phyloP scores from a whole-genome alignment of 2,113 vertebrate species.

The human region DNA sequence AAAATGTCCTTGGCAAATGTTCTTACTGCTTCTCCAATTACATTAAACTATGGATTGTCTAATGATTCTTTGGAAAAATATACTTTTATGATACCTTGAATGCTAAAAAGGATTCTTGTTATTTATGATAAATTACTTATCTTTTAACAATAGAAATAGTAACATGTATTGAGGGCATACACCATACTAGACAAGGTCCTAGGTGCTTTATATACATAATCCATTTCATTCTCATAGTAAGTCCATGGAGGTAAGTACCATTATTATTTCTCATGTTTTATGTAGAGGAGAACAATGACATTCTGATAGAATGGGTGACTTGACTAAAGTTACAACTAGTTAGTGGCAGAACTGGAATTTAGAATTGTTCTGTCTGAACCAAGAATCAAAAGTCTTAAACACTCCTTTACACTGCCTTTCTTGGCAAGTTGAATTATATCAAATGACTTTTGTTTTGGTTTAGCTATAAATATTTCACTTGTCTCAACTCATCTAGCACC shows the following conservation, averaged over 20 bases:
- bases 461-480: background rate
- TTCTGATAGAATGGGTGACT: background rate
- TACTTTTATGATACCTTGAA: constrained; percentile 4
- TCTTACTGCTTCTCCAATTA: background rate
- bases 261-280: constrained; percentile 29
- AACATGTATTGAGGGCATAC: background rate
- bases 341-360: constrained; percentile 1
- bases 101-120: background rate
- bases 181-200: background rate
- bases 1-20: constrained; percentile 22
- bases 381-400: background rate
- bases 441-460: background rate
- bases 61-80: constrained; percentile 29
- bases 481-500: background rate
- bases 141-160: constrained; percentile 30
- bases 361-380: background rate
- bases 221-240: background rate
- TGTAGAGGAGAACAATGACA: background rate
- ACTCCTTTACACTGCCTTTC: background rate
- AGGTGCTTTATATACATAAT: background rate
- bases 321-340: background rate
- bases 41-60: background rate
- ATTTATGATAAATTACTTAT: constrained; percentile 2
- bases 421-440: background rate
- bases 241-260: background rate